Evolutionary conservation across 2,888 invertebrate genomes (phyloP), one percentile per base, ranked within the genome.

Genomic region (Hydroisotoma schaefferi): DNA sequence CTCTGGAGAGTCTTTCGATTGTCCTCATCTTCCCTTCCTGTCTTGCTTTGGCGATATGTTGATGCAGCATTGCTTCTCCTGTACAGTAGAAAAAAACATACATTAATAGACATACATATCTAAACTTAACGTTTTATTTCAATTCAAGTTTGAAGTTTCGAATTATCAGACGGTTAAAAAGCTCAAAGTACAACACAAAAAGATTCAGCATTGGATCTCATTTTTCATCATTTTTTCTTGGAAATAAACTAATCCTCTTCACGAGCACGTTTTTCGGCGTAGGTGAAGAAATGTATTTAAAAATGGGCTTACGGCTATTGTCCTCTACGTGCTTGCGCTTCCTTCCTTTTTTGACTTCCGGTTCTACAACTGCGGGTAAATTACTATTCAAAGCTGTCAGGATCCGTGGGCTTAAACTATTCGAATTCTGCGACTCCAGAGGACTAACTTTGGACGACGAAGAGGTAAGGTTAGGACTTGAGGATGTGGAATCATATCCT

Each of bases 351-450:
- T n/a, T n/a, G n/a, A n/a, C n/a, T n/a, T n/a, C n/a, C n/a, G n/a
- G n/a, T n/a, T n/a, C n/a, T n/a, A n/a, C n/a, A n/a, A n/a, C n/a
- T n/a, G n/a, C n/a, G n/a, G n/a, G n/a, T n/a, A n/a, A n/a, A 46
- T 61, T 66, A 49, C 59, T 62, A 53, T 52, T 61, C 52, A 63
- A 57, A 54, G 55, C 25, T 29, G 55, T 55, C 46, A 57, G 58
- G 27, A 63, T 57, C 26, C 64, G 43, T 43, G 64, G 64, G 57
- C 64, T 64, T 57, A 64, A 60, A 59, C 67, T 67, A 63, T 63
- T 67, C 57, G 67, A 67, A 55, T 67, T 67, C 29, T 59, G 61
- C 38, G 63, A 63, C 37, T 61, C 66, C 15, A 56, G 48, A 0
- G 66, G 63, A 61, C 66, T 66, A 49, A 63, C 61, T 66, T 58